phyloP scores from a whole-genome alignment of 2,113 vertebrate species.

The Chionis minor region DNA sequence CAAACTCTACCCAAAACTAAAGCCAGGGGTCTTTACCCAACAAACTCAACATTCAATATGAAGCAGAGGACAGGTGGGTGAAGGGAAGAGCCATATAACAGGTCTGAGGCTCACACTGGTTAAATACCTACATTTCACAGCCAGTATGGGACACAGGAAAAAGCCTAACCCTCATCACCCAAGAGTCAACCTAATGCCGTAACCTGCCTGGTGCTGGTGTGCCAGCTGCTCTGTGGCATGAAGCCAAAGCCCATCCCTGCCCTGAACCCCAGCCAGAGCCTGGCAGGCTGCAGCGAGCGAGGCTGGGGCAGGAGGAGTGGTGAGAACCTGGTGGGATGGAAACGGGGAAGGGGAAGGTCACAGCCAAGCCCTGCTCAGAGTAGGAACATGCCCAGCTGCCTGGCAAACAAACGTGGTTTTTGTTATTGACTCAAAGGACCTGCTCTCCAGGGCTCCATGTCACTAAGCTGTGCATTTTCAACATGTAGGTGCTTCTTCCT shows the following conservation, averaged over 20 bases:
- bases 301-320: neutral
- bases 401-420: neutral
- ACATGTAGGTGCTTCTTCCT: neutral
- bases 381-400: neutral
- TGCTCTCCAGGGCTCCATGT: neutral
- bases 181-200: rapidly evolving
- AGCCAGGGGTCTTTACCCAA: neutral
- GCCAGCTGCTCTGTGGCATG: neutral
- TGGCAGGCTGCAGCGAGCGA: rapidly evolving
- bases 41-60: neutral
- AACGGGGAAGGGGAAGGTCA: neutral
- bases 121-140: neutral
- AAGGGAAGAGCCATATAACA: neutral
- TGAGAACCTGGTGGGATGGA: neutral
- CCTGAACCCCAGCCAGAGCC: neutral
- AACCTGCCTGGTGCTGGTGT: rapidly evolving
- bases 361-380: neutral
- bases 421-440: neutral
- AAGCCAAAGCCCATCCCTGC: neutral
- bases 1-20: neutral
- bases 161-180: rapidly evolving
- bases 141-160: neutral
- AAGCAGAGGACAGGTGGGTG: neutral
- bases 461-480: neutral
- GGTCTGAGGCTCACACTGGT: neutral